These are phyloP conservation scores for Sphaerodactylus townsendi DNA, from an alignment of 2,113 vertebrate species.

Conservation along the genomic window DNA sequence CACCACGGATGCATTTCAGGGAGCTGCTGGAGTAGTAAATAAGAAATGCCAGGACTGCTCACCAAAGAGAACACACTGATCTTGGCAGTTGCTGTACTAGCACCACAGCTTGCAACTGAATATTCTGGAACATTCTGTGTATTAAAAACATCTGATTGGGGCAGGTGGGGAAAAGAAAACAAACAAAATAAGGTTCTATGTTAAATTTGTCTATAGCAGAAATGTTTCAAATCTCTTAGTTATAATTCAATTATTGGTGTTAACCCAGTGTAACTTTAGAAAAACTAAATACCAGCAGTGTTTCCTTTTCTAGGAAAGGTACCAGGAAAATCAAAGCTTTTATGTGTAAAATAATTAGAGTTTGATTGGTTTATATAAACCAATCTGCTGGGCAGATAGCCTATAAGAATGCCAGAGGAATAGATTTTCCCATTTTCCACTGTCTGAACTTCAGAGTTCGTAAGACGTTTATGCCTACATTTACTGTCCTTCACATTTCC, in stretches of 20 bases:
- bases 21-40: constrained; percentile 18
- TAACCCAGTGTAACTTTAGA: background rate
- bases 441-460: background rate
- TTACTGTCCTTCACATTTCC: background rate
- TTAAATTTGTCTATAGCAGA: background rate
- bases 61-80: constrained; percentile 6
- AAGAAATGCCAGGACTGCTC: background rate
- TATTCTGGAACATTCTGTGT: constrained; percentile 5
- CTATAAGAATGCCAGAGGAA: background rate
- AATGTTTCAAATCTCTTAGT: background rate
- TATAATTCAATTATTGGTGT: background rate
- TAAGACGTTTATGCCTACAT: too few relatives aligned
- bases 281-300: background rate
- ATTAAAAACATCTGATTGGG: constrained; percentile 17
- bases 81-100: constrained; percentile 8
- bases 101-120: background rate
- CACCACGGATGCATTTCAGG: background rate
- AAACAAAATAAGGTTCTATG: background rate
- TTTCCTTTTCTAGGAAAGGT: constrained; percentile 11
- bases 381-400: background rate
- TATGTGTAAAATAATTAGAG: background rate
- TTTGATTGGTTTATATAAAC: background rate
- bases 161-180: background rate
- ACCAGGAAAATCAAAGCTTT: background rate
- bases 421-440: background rate